A percentile compares a stretch with the other conserved stretches of the same genome.
phyloP scores from a whole-genome alignment of 2,797 vertebrate species.

The Sarcoramphus papa region DNA sequence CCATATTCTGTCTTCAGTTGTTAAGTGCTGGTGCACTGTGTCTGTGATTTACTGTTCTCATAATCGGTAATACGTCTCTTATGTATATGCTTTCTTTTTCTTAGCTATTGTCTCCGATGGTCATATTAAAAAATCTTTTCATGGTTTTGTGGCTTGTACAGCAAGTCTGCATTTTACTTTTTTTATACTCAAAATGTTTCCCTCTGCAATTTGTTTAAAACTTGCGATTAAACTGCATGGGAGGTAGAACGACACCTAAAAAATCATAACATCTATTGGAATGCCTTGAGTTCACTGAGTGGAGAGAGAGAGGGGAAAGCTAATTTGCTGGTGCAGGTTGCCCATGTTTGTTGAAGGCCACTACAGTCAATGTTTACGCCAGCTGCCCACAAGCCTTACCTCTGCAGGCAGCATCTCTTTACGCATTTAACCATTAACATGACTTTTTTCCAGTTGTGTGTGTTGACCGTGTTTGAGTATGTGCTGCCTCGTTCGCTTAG shows the following conservation, averaged over 20 bases:
- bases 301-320: not conserved
- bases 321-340: not conserved
- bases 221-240: constrained; percentile 36
- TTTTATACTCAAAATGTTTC: constrained; percentile 49
- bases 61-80: constrained; percentile 71
- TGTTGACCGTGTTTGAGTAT: not conserved
- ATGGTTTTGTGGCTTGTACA: constrained; percentile 46
- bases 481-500: not conserved
- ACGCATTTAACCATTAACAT: not conserved
- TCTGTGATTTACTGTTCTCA: constrained; percentile 70
- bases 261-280: not conserved
- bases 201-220: constrained; percentile 5
- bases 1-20: constrained; percentile 52
- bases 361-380: not conserved
- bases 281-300: not conserved
- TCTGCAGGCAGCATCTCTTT: not conserved
- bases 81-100: constrained; percentile 50
- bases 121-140: constrained; percentile 68
- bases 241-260: constrained; percentile 21
- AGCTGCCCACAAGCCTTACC: not conserved
- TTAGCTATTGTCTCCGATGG: constrained; percentile 62
- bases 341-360: not conserved
- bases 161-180: constrained; percentile 43
- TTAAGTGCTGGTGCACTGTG: constrained; percentile 59
- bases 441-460: not conserved